Evolutionary conservation across 92 coral and sea anemone genomes (phyloP), one percentile per base, ranked within the genome.

Genomic region (Siderastrea siderea): DNA sequence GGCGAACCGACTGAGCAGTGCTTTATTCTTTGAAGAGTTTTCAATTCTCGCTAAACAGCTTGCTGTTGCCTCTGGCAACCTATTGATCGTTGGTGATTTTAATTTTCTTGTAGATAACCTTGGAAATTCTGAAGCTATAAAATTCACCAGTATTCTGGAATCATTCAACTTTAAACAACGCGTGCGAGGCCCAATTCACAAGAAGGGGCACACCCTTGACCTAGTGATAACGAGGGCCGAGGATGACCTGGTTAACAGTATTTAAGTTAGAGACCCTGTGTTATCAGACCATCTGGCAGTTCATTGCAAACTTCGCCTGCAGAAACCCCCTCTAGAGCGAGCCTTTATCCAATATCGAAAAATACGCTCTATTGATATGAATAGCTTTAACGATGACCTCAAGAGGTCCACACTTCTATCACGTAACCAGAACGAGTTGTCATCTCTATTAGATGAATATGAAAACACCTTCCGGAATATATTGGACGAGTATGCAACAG

Each of bases 21-120:
- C 77, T 75, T 52, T 88, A 55, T 88, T 88, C 64, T 49, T 88
- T 68, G 88, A 81, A 61, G 92, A 88, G 57, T 88, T 88, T 82
- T 67, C 87, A 48, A 45, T 73, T 46, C 80, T 88, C 48, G 50
- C 82, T 16, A 87, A 81, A 77, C 80, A 65, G 59, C 16, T 81
- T 3, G 73, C 68, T 8, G 58, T 75, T 14, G 50, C 77, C 49
- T 55, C 84, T 78, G 89, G 89, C 17, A 78, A 84, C 38, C 86
- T 89, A 16, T 71, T 89, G 46, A 84, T 83, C 59, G 60, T 79
- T 17, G 88, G 91, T 50, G 91, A 79, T 72, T 87, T 87, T 46
- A 79, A 87, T 60, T 87, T 71, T 87, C 91, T 81, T 54, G 60
- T 88, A 15, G 92, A 88, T 78, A 46, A 83, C 68, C 48, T 68